A percentile compares a stretch with the other conserved stretches of the same genome.
These are phyloP conservation scores for Zootoca vivipara DNA, from an alignment of 2,113 vertebrate species.

Conservation along the genomic window DNA sequence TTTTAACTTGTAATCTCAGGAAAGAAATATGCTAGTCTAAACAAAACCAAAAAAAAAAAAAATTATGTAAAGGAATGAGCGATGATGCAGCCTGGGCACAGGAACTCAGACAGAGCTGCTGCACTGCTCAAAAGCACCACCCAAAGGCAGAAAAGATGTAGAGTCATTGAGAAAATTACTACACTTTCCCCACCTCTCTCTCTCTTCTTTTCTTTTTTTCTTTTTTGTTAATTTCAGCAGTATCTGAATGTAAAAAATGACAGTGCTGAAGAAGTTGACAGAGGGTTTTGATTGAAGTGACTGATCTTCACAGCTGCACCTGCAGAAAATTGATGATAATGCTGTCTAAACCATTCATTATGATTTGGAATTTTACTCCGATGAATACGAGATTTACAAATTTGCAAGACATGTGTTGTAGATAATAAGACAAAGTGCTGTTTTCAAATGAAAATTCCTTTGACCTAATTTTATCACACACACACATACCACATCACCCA, in stretches of 20 bases:
- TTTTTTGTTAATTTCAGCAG: slow-evolving; percentile 78
- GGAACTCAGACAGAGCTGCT: slow-evolving; percentile 24
- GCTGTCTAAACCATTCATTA: slow-evolving; percentile 93
- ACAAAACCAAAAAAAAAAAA: slow-evolving; percentile 32
- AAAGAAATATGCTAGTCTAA: slow-evolving; percentile 78
- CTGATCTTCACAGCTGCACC: slow-evolving; percentile 89
- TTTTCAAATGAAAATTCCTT: slow-evolving; percentile 76
- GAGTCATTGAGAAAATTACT: slow-evolving; percentile 41
- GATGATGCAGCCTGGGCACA: slow-evolving; percentile 25
- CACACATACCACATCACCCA: slow-evolving; percentile 54
- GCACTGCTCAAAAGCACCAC: slow-evolving; percentile 86
- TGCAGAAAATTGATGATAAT: slow-evolving; percentile 94
- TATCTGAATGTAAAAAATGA: slow-evolving; percentile 87
- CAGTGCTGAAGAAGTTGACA: slow-evolving; percentile 75
- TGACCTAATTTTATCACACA: slow-evolving; percentile 75
- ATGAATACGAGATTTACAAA: slow-evolving; percentile 87
- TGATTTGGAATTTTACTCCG: slow-evolving; percentile 83
- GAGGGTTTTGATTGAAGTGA: slow-evolving; percentile 91
- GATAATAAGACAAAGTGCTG: slow-evolving; percentile 80
- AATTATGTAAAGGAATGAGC: slow-evolving; percentile 51
- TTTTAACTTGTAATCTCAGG: slow-evolving; percentile 77
- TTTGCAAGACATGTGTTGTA: slow-evolving; percentile 87
- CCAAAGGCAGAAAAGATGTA: slow-evolving; percentile 77
- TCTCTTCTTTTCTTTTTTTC: too few species aligned
- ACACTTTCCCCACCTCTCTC: neutral